Evolutionary conservation across 2,888 invertebrate species (phyloP), one percentile per base, ranked within the genome.

Genomic region (Agonopterix arenella): DNA sequence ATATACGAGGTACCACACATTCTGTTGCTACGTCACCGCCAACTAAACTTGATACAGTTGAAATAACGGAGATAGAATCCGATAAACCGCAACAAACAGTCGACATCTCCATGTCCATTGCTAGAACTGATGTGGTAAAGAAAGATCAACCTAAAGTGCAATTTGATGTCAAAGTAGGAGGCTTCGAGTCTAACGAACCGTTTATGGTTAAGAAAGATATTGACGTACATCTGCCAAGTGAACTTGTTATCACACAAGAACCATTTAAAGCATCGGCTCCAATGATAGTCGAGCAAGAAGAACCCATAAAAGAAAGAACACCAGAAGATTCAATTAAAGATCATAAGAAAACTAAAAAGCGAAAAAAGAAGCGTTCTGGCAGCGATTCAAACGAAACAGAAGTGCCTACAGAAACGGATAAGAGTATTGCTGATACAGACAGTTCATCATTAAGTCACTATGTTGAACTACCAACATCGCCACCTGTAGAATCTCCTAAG

Each of bases 261-360:
- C 51, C 46, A 13, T 36, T 46, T 11, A 46, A 49, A 40, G 54
- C 53, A 18, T 52, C 56, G 4, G 55, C 50, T 36, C 53, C 55
- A 10, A 55, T 61, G 51, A 47, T 60, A 44, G 71, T 79, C 28
- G 85, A 85, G 54, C 76, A 76, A 51, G 85, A 85, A 58, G 81
- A 56, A 80, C 37, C 49, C 8, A 47, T 47, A 44, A 45, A 37
- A 11, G 57, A 54, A 51, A 36, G 46, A 16, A 45, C 55, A 36
- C 46, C 54, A 13, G 54, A 54, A 47, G 74, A 75, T 51, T 58
- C 69, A 8, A 58, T 58, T 10, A 74, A 70, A 54, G 90, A 90
- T 58, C 80, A 81, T 45, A 90, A 91, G 62, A 83, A 86, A 72
- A 91, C 89, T 77, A 92, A 91, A 81, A 92, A 90, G 88, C 91